phyloP scores from a whole-genome alignment of 1,140 invertebrate species.

The Prorops nasuta region DNA sequence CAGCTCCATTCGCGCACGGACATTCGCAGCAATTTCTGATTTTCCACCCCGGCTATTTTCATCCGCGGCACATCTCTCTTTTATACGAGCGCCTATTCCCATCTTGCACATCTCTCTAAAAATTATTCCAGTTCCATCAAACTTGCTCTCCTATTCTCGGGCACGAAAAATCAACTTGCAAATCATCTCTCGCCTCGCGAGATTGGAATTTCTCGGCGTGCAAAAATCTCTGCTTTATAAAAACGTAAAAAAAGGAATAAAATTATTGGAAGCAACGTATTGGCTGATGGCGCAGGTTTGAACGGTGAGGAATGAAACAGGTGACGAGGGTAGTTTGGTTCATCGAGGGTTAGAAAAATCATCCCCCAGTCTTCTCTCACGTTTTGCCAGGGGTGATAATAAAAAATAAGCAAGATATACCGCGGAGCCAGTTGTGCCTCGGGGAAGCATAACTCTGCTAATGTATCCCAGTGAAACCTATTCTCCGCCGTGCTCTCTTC shows the following conservation, averaged over 20 bases:
- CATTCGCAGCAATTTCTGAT: conserved; percentile 24
- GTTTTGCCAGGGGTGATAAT: conserved; percentile 34
- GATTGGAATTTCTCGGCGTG: too few species aligned
- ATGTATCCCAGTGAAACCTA: conserved; percentile 43
- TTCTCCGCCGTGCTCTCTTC: conserved; percentile 28
- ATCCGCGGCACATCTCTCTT: conserved; percentile 29
- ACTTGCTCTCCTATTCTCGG: too few species aligned
- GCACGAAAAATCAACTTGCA: too few species aligned
- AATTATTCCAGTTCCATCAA: too few species aligned
- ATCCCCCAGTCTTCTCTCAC: conserved; percentile 10
- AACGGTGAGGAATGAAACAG: too few species aligned
- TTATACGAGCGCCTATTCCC: conserved; percentile 16
- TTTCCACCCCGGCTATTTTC: conserved; percentile 24
- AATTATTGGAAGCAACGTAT: too few species aligned
- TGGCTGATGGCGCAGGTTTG: too few species aligned
- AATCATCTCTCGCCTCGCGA: too few species aligned
- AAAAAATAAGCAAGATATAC: conserved; percentile 52
- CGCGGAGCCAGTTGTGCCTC: conserved; percentile 29
- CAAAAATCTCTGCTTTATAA: too few species aligned
- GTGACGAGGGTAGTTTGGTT: too few species aligned
- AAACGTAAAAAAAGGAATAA: too few species aligned
- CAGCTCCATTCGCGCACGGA: not conserved
- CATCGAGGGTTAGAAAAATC: too few species aligned
- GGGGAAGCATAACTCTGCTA: conserved; percentile 44
- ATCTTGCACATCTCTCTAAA: conserved; percentile 1